Conservation (phyloP, 2,797 vertebrate genomes). For the Notolepis coatsorum region DNA sequence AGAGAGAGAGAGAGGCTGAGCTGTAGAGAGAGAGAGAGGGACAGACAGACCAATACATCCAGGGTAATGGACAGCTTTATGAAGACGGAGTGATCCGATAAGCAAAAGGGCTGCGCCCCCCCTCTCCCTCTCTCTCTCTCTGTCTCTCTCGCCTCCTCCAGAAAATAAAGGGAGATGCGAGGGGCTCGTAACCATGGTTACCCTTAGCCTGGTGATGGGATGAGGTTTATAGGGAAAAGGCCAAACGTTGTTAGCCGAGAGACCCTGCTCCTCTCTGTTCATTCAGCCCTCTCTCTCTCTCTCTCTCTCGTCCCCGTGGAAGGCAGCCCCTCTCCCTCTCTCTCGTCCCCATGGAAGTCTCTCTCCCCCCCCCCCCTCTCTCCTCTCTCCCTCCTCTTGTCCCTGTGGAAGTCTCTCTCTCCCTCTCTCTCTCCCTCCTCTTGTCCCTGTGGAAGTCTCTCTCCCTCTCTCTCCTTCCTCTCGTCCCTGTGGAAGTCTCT, state of each 20-base stretch:
- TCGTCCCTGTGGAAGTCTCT: no score
- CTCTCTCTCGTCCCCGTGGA: conserved; percentile 38
- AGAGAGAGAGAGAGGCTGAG: no score
- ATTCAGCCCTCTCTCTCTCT: conserved; percentile 60
- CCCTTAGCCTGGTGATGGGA: conserved; percentile 67
- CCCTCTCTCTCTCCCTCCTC: no score
- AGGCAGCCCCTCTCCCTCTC: conserved; percentile 27
- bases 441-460: no score
- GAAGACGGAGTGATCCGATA: conserved; percentile 75
- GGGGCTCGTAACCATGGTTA: conserved; percentile 79
- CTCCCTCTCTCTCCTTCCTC: no score
- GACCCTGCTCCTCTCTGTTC: conserved; percentile 55
- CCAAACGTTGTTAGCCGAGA: conserved; percentile 63
- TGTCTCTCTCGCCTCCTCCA: conserved; percentile 36
- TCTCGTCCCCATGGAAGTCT: conserved; percentile 43
- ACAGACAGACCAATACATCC: conserved; percentile 46
- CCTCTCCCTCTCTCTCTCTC: conserved; percentile 4
- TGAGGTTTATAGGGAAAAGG: conserved; percentile 73
- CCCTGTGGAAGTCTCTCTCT: no score
- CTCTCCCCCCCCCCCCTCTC: conserved; percentile 63
- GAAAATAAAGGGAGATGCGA: conserved; percentile 59
- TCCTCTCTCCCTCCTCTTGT: no score
- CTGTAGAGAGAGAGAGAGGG: conserved; percentile 29
- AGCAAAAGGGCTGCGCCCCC: conserved; percentile 64
- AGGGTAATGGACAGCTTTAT: conserved; percentile 68